Evolutionary conservation across 1,140 invertebrate genomes (phyloP), one percentile per base, ranked within the genome.

Genomic region (Mactra quadrangularis): DNA sequence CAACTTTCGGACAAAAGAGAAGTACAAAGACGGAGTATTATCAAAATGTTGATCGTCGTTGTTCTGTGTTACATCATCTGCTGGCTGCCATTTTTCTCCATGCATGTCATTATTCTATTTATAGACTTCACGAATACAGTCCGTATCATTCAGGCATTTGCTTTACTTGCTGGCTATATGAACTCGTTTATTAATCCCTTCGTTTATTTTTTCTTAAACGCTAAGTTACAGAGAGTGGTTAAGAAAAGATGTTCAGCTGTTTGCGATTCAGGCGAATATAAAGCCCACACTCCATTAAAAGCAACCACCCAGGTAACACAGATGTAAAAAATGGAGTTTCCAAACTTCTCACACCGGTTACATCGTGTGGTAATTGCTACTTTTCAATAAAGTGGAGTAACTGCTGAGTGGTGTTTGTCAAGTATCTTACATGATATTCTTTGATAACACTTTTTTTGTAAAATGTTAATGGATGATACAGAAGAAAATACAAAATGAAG

Each of bases 21-120:
- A 52, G 25, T 17, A n/a, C 83, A 85, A 38, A 85, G 72, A 52
- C 62, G 55, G 41, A 72, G 92, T 91, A 92, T 93, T 1, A 92
- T 93, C 59, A 92, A 92, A 70, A 93, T 93, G 92, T 87, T 93
- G 17, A 87, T 93, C 22, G 72, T 91, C 22, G 90, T 94, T 1
- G 90, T 94, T 15, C 53, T 92, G 2, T 86, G 94, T 4, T 94
- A 94, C 85, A 85, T 93, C 25, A 27, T 93, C 25, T 94, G 93
- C 82, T 94, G 93, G 93, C 89, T 92, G 9, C 93, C 93, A 29
- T 88, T 89, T 17, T 86, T 93, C 33, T 45, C 79, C 1, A 29
- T 78, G 4, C 77, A 86, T 35, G 38, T 83, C 1, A 52, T 68
- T 13, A 41, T 55, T 17, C 31, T 83, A 13, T 66, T 60, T 38